Base-by-base conservation (phyloP, 2,797 vertebrate genomes). In the Eulemur mongoz region DNA sequence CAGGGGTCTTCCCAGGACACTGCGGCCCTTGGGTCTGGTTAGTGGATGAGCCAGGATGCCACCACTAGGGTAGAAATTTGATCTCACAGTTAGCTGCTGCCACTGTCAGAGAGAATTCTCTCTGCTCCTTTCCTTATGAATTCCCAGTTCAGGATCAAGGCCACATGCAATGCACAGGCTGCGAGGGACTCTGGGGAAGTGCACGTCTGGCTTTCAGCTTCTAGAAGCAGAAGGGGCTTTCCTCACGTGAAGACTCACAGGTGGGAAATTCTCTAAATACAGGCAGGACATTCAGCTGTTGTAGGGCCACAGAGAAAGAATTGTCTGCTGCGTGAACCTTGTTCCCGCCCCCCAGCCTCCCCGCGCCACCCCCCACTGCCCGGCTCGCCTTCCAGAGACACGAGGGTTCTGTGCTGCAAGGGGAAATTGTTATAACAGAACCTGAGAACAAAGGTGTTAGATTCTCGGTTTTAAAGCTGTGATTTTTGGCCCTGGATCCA, bases 311-410 rank as follows among this genome's bases (percentile, higher is more conserved):
- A 54, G 40, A 67, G 25, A 50, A 88, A 48, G 32, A 57, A 52
- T 17, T 73, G 10, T 5, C 73, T 1, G 17, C 18, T 40, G 5
- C 4, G 1, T 30, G 17, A 79, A n/a, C 30, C 30, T 57, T 38
- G 43, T 20, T n/a, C 38, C 0, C 0, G 10, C 25, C 11, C 17
- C 54, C 23, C 23, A 23, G 54, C 54, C 54, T 23, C 1, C 54
- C 50, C 14, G 0, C 4, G 0, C 52, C 7, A 3, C 54, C 67
- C 23, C 1, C 0, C 0, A 18, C 35, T 48, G 43, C 43, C 30
- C n/a, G 9, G 30, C 43, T 38, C 5, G 32, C 7, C 52, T 45
- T 52, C 65, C 15, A 22, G 52, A 48, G 43, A 57, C n/a, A 13
- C 1, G 18, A 57, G 1, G 17, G 54, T 48, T 61, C 32, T 10